Percentiles rank a stretch among this genome's conserved stretches.
These are phyloP conservation scores for Enteromius anoplus DNA, from an alignment of 2,797 vertebrate species.

Conservation along the genomic window DNA sequence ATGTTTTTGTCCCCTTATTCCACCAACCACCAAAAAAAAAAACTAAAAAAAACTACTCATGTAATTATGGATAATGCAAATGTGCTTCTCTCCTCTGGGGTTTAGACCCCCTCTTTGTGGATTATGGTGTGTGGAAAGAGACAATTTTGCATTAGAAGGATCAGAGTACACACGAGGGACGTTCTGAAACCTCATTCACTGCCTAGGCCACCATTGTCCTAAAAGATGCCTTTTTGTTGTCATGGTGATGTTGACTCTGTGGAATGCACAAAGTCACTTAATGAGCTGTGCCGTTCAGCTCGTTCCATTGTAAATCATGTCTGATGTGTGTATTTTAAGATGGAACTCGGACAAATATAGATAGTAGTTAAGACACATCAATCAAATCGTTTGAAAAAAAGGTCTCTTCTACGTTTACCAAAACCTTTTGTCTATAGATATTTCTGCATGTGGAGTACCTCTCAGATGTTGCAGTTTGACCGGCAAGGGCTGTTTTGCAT, in stretches of 20 bases:
- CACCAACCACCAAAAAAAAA: neutral
- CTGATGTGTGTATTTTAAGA: conserved; percentile 38
- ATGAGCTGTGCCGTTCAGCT: conserved; percentile 19
- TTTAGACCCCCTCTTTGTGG: conserved; percentile 5
- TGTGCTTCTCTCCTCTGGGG: neutral
- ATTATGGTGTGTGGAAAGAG: conserved; percentile 12
- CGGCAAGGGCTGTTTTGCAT: neutral
- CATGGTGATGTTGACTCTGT: conserved; percentile 41
- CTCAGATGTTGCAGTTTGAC: neutral
- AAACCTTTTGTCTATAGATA: conserved; percentile 3
- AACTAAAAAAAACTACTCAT: neutral
- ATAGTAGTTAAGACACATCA: conserved; percentile 31
- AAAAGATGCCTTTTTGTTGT: conserved; percentile 50
- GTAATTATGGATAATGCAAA: conserved; percentile 36
- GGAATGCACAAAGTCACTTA: conserved; percentile 49
- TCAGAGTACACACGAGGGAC: conserved; percentile 40
- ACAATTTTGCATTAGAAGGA: conserved; percentile 47
- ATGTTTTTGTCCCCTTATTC: neutral
- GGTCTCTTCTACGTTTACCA: neutral
- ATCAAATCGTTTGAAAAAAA: conserved; percentile 16
- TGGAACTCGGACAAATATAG: conserved; percentile 26
- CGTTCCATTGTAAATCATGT: conserved; percentile 4
- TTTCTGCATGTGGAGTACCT: neutral
- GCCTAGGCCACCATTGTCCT: conserved; percentile 35
- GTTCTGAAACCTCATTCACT: conserved; percentile 30